Evolutionary conservation across 2,888 invertebrate genomes (phyloP).

Genomic region (Listrodromus nycthemerus): DNA sequence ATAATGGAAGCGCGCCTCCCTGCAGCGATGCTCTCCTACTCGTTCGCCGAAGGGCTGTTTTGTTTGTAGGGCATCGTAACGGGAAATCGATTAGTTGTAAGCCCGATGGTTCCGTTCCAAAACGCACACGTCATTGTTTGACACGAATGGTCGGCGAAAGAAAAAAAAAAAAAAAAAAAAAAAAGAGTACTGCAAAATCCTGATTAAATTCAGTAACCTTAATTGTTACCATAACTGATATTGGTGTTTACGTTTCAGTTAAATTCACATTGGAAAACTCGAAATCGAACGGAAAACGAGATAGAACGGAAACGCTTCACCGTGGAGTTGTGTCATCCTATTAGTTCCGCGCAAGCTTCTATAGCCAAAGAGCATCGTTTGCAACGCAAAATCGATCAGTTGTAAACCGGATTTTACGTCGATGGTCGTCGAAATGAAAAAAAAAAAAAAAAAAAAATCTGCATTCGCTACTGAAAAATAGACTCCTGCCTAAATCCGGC

Average conservation of each 20-base stretch:
- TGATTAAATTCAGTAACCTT: no score
- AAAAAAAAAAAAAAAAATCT: neutral
- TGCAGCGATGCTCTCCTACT: constrained; percentile 3
- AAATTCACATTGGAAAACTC: no score
- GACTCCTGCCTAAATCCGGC: no score
- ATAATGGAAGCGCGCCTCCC: constrained; percentile 34
- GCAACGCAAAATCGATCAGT: constrained; percentile 2
- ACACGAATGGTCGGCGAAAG: neutral
- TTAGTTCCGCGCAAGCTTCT: neutral
- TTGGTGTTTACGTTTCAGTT: no score
- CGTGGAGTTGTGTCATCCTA: neutral
- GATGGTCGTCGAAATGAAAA: neutral
- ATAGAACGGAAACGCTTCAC: no score
- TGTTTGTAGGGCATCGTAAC: neutral
- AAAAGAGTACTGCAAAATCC: neutral
- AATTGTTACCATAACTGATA: no score
- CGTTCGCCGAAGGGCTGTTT: neutral
- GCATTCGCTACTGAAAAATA: neutral
- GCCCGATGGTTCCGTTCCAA: neutral
- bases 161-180: neutral
- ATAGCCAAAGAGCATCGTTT: neutral
- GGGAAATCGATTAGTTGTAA: constrained; percentile 11
- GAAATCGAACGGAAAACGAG: no score
- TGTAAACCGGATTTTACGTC: neutral
- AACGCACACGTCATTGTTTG: neutral